A percentile compares a stretch with the other conserved stretches of the same genome.
phyloP scores from a whole-genome alignment of 2,797 vertebrate genomes.

The Triplophysa bombifrons region DNA sequence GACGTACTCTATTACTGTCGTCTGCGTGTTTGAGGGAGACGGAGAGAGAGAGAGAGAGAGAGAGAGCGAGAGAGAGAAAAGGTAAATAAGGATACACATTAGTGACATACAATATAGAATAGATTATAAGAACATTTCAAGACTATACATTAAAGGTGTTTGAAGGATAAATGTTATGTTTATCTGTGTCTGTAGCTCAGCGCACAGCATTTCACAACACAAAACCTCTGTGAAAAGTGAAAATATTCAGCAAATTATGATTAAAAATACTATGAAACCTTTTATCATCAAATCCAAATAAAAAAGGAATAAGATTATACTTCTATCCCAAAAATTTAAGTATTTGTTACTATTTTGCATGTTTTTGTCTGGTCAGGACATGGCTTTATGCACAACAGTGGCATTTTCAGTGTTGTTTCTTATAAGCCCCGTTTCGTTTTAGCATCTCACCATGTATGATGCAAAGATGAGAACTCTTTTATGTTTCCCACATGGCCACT shows the following conservation, averaged over 20 bases:
- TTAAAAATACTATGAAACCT: neutral
- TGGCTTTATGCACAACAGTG: neutral
- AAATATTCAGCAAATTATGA: neutral
- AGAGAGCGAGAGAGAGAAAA: slow-evolving; percentile 11
- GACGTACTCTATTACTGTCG: slow-evolving; percentile 95
- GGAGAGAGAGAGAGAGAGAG: neutral
- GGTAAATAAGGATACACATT: neutral
- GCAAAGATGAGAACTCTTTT: slow-evolving; percentile 96
- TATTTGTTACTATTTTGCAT: neutral
- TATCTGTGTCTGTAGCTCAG: slow-evolving; percentile 15
- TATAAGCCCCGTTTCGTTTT: neutral
- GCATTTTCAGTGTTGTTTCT: neutral
- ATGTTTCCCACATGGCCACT: slow-evolving; percentile 97
- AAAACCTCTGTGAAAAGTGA: neutral
- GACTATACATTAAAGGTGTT: no score
- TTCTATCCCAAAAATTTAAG: neutral
- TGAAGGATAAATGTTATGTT: neutral
- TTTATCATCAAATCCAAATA: neutral
- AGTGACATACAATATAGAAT: neutral
- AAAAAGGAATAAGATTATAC: neutral
- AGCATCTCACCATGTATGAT: slow-evolving; percentile 89
- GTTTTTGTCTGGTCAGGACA: neutral
- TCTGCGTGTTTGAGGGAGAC: slow-evolving; percentile 72
- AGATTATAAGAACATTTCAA: neutral
- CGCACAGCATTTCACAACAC: neutral